Base-by-base conservation (phyloP, 37 sponge, comb jelly and placozoan species). In the Agelas oroides region DNA sequence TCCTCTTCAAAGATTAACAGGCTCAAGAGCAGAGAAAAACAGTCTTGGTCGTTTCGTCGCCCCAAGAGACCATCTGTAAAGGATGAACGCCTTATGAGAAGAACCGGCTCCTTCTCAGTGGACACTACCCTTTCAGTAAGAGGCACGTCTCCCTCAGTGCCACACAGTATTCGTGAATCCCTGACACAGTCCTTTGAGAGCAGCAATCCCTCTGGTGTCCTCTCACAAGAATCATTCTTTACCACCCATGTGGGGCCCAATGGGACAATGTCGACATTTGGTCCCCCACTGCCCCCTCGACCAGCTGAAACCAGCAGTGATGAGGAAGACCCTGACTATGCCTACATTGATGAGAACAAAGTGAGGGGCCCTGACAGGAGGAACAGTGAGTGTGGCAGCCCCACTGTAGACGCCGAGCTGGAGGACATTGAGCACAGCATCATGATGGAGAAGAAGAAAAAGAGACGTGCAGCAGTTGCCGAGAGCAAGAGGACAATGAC, bases 251-350 rank as follows among this genome's bases (percentile, higher is more conserved):
- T 20, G 16, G 40, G 21, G 12, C 62, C 25, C 12, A 27, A 27
- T 54, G 38, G 40, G 5, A 37, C 1, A 1, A 46, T 28, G 21
- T 34, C 37, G 8, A 27, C 35, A 0, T 41, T 53, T 31, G 66
- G 66, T 25, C 83, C 83, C 5, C 83, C 83, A n/a, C 83, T 82
- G 14, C 83, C 83, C 20, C 73, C 83, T 28, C 83, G 83, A 28
- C 72, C 73, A 0, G 57, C 33, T 0, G 59, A 79, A 13, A 59
- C 62, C 59, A 60, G 62, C 46, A 31, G 31, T 65, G 84, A 84
- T 33, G 84, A 81, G 23, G 73, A 76, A 28, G 85, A 69, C 52
- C 76, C 86, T 30, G 86, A 85, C 62, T 85, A 85, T 35, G 70
- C 86, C 41, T 77, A 70, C 78, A 85, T 85, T 52, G 57, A 77